phyloP scores from a whole-genome alignment of 2,888 invertebrate species.

The Omphaloscelis lunosa region DNA sequence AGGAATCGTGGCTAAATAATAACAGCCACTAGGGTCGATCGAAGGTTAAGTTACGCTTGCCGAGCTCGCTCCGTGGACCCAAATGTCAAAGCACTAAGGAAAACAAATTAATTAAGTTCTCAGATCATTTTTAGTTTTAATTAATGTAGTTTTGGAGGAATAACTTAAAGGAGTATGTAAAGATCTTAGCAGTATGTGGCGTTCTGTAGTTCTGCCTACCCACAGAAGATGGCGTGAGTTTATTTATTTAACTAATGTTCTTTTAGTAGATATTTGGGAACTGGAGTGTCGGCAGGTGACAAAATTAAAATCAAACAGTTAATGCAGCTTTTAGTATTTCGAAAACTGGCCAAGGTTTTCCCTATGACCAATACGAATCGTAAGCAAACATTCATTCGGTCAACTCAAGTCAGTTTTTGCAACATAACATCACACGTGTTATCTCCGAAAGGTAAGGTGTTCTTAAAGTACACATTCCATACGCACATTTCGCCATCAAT shows the following conservation, averaged over 20 bases:
- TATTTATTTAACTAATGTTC: not conserved
- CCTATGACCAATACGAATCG: not conserved
- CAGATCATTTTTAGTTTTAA: not conserved
- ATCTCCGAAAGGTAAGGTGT: no score
- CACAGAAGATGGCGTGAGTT: not conserved
- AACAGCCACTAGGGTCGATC: not conserved
- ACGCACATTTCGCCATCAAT: no score
- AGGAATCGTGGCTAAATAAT: not conserved
- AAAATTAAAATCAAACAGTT: not conserved
- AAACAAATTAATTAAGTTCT: not conserved
- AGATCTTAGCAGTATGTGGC: no score
- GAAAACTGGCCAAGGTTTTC: constrained; percentile 1
- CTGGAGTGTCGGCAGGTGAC: not conserved
- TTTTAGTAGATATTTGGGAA: not conserved
- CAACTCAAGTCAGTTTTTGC: no score
- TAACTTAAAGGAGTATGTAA: no score
- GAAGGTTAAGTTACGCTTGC: not conserved
- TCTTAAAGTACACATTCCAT: no score
- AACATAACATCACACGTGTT: no score
- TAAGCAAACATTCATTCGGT: not conserved
- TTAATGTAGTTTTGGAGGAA: no score
- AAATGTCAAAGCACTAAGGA: not conserved
- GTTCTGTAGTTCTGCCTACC: not conserved
- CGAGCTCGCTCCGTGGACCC: no score
- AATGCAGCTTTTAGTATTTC: not conserved